Base-by-base conservation (phyloP, 2,797 vertebrate species). In the Tachyglossus aculeatus region DNA sequence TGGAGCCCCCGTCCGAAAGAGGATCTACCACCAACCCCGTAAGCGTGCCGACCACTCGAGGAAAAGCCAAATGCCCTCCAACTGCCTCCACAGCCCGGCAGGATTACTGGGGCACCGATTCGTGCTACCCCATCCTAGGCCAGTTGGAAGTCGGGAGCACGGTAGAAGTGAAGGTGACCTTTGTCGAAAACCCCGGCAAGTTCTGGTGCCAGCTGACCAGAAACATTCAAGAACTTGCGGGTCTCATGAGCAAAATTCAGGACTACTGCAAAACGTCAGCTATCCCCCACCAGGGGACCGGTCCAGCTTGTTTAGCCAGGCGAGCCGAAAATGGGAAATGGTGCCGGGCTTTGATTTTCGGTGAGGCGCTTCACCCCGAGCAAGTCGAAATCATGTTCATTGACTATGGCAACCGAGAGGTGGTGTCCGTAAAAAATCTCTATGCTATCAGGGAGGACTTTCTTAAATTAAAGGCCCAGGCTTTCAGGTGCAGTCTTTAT, bases 401-500 rank as follows among this genome's bases (percentile, higher is more conserved):
- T 41, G 98, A 99, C 84, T 98, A 95, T 45, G 98, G 98, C 37
- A 95, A 95, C 66, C 94, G 77, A 13, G 93, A 91, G 36, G 84
- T 70, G 0, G 91, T 98, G 6, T 77, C 93, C 19, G 4, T 95
- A 38, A 86, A 81, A 14, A 91, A 95, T 53, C 87, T 98, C 29
- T 91, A 95, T 52, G 90, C 79, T 19, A 94, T 94, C 55, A 41
- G 55, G 14, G 90, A 93, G 19, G 70, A 80, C 2, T 98, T 98
- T 77, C 90, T 98, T 8, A 70, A 80, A 27, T 71, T 97, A 21
- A 92, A 91, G 31, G 93, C 94, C 57, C 96, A 98, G 85, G 97
- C 97, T 38, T 96, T 98, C 86, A 93, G 95, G 72, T 99, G 98
- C 85, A 96, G 96, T 80, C 90, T 99, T 72, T 95, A 96, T 74